These are phyloP conservation scores for Notoglanidium macrostoma DNA, from an alignment of 2,797 vertebrate genomes.

Conservation along the genomic window DNA sequence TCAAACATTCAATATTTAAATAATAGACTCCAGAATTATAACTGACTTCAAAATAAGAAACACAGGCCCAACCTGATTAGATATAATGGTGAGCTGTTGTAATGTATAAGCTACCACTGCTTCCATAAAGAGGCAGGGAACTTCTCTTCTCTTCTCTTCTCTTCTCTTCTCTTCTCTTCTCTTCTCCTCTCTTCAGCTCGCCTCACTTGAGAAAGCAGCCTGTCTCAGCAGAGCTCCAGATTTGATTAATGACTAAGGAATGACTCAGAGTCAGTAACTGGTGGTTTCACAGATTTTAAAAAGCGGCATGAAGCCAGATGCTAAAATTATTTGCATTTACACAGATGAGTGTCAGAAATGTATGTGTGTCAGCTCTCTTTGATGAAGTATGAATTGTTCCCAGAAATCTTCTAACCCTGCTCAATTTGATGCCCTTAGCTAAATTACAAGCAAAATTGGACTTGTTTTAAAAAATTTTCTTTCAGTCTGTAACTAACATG, in stretches of 20 bases:
- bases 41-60: slow-evolving; percentile 23
- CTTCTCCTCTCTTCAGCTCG: slow-evolving; percentile 27
- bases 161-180: not conserved
- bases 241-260: slow-evolving; percentile 69
- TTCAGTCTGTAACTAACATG: not conserved
- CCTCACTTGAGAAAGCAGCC: slow-evolving; percentile 49
- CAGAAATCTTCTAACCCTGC: not conserved
- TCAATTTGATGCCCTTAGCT: not conserved
- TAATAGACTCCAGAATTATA: slow-evolving; percentile 12
- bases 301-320: slow-evolving; percentile 49
- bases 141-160: slow-evolving; percentile 14
- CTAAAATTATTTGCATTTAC: slow-evolving; percentile 42
- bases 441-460: not conserved
- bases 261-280: slow-evolving; percentile 69
- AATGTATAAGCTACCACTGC: slow-evolving; percentile 39
- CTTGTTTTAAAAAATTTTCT: not conserved
- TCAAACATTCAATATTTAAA: not conserved
- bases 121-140: slow-evolving; percentile 40
- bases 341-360: slow-evolving; percentile 43
- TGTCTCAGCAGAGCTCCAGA: slow-evolving; percentile 58
- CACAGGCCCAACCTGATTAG: slow-evolving; percentile 20
- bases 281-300: slow-evolving; percentile 52
- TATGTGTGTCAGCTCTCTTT: slow-evolving; percentile 16
- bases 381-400: slow-evolving; percentile 5
- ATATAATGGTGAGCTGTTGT: slow-evolving; percentile 25